Conservation (phyloP, 2,888 invertebrate species). For the Microchrysa polita region DNA sequence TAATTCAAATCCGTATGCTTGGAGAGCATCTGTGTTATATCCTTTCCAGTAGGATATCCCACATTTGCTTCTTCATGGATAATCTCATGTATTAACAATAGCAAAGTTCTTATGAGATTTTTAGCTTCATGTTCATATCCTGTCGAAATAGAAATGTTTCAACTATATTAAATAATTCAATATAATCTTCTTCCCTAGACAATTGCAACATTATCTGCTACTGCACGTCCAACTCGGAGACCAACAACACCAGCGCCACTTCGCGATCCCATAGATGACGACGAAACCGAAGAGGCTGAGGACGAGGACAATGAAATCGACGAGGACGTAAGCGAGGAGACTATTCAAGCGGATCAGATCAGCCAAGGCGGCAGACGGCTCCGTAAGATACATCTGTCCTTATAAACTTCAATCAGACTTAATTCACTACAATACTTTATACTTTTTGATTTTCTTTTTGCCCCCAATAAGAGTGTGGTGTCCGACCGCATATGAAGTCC, state of each 20-base stretch:
- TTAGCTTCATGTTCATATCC: slow-evolving; percentile 53
- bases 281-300: slow-evolving; percentile 57
- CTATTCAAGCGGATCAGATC: slow-evolving; percentile 39
- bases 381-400: slow-evolving; percentile 59
- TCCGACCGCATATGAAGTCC: slow-evolving; percentile 80
- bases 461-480: slow-evolving; percentile 79
- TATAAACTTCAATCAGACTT: slow-evolving; percentile 52
- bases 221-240: slow-evolving; percentile 56
- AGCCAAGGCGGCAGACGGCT: slow-evolving; percentile 55
- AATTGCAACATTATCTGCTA: slow-evolving; percentile 3
- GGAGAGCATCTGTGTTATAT: too few species aligned
- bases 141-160: slow-evolving; percentile 1
- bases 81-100: too few species aligned
- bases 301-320: slow-evolving; percentile 59
- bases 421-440: slow-evolving; percentile 55
- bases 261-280: slow-evolving; percentile 47
- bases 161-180: slow-evolving; percentile 46
- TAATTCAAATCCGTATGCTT: too few species aligned
- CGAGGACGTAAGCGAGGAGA: slow-evolving; percentile 48
- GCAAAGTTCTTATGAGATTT: slow-evolving; percentile 46
- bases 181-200: slow-evolving; percentile 9
- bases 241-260: slow-evolving; percentile 58
- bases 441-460: background rate
- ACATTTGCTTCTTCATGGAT: too few species aligned
- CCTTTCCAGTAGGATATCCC: too few species aligned